A percentile compares a stretch with the other conserved stretches of the same genome.
phyloP scores from a whole-genome alignment of 1,140 invertebrate species.

The Argopecten irradians region DNA sequence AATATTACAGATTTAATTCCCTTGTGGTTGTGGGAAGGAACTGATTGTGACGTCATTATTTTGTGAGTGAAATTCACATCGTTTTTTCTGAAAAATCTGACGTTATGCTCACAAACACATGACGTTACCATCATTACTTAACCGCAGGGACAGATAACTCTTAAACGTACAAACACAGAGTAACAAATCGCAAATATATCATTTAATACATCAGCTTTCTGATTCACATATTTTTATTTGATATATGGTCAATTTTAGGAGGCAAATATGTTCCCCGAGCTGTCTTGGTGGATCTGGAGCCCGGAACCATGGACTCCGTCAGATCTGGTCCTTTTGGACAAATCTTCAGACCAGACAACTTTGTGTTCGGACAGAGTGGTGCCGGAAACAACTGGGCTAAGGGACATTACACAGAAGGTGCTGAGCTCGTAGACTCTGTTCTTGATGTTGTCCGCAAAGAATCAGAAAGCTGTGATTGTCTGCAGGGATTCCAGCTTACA shows the following conservation, averaged over 20 bases:
- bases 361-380: conserved; percentile 79
- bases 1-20: too few relatives aligned
- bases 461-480: conserved; percentile 88
- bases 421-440: conserved; percentile 88
- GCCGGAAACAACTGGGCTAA: conserved; percentile 82
- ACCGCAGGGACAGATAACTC: too few relatives aligned
- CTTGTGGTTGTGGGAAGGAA: too few relatives aligned
- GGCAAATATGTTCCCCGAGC: conserved; percentile 93
- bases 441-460: conserved; percentile 90
- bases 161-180: too few relatives aligned
- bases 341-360: conserved; percentile 90
- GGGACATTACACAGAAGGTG: conserved; percentile 54
- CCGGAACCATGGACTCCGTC: conserved; percentile 96
- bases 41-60: too few relatives aligned
- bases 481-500: conserved; percentile 86
- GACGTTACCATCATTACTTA: too few relatives aligned
- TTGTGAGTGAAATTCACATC: too few relatives aligned
- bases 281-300: conserved; percentile 93
- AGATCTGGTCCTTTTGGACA: conserved; percentile 89
- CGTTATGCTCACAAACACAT: too few relatives aligned
- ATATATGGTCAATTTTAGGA: conserved; percentile 63
- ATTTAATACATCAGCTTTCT: too few relatives aligned
- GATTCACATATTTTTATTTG: too few relatives aligned
- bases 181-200: too few relatives aligned
- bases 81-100: too few relatives aligned